Evolutionary conservation across 2,888 invertebrate genomes (phyloP), one percentile per base, ranked within the genome.

Genomic region (Pterostichus madidus): DNA sequence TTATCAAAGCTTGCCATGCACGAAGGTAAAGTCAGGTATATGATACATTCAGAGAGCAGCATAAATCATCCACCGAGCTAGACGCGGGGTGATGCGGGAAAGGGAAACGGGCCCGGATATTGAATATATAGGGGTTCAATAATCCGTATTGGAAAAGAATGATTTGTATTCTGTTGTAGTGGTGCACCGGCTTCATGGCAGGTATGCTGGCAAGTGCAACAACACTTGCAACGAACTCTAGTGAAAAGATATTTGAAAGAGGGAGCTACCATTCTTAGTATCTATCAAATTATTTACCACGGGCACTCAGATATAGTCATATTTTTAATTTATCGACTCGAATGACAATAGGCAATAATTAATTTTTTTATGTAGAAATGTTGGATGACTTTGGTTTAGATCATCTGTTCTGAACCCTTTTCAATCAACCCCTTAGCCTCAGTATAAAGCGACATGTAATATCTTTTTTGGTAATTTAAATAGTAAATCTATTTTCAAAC

Each of bases 101-200:
- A 31, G 31, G n/a, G n/a, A 31, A 31, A 49, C 13, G 77, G 59
- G 56, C 39, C 73, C 81, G 81, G 81, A 81, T 81, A 81, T 81
- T 81, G 81, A 81, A 73, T 80, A 71, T 80, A 80, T 80, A 80
- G 75, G 81, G 81, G 75, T 75, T 81, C 81, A 75, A 81, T 81
- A 81, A 81, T 81, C 81, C 75, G 81, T 61, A 75, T 81, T 81
- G 77, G 75, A 75, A 64, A 77, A 53, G 53, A 77, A 77, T 53
- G 77, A 77, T 77, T 75, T 17, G 81, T 81, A 81, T 81, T 81
- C 80, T 75, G 35, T 52, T 71, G 68, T 71, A 31, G 52, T 24
- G 32, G 52, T 75, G 75, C 79, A 80, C 80, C 56, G 73, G 52
- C 56, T 24, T 24, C 35, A 46, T 53, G 56, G 32, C 80, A 80